Percentiles rank a stretch among this genome's conserved stretches.
Evolutionary conservation across 2,797 vertebrate genomes (phyloP).

Genomic region (Kryptopterus vitreolus): DNA sequence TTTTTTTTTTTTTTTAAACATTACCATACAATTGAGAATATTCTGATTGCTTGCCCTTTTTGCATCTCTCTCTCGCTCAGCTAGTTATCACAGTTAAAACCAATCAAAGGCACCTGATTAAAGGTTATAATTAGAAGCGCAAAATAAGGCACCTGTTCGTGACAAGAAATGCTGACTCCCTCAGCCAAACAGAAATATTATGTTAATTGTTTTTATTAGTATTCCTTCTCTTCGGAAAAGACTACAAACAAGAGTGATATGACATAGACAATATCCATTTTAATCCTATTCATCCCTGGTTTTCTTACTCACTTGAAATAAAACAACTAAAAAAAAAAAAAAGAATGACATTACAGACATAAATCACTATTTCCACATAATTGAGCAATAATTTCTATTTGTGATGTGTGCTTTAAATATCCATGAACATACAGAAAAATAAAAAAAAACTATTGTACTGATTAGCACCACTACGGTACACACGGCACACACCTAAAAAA

Average conservation of each 20-base stretch:
- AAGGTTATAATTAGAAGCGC: slow-evolving; percentile 68
- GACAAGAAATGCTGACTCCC: slow-evolving; percentile 54
- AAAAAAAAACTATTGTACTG: too few species aligned
- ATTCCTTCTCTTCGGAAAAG: slow-evolving; percentile 6
- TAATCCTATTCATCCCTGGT: background rate
- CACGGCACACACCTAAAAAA: too few species aligned
- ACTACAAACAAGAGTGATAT: background rate
- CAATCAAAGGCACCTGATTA: slow-evolving; percentile 68
- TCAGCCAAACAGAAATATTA: slow-evolving; percentile 13
- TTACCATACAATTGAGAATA: slow-evolving; percentile 61
- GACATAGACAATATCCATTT: too few species aligned
- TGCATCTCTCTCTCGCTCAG: slow-evolving; percentile 41
- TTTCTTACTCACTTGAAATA: background rate
- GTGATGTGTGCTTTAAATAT: background rate
- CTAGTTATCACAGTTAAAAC: slow-evolving; percentile 66
- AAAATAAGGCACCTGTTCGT: slow-evolving; percentile 63
- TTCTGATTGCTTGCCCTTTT: slow-evolving; percentile 63
- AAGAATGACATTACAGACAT: background rate
- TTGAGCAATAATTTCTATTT: background rate
- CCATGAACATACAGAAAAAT: background rate
- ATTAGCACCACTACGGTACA: too few species aligned
- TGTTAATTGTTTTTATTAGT: slow-evolving; percentile 19
- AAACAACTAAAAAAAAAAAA: too few species aligned
- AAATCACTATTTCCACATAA: background rate
- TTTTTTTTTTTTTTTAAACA: slow-evolving; percentile 57